Conservation (phyloP, 2,888 invertebrate species). For the Pollenia griseotomentosa region DNA sequence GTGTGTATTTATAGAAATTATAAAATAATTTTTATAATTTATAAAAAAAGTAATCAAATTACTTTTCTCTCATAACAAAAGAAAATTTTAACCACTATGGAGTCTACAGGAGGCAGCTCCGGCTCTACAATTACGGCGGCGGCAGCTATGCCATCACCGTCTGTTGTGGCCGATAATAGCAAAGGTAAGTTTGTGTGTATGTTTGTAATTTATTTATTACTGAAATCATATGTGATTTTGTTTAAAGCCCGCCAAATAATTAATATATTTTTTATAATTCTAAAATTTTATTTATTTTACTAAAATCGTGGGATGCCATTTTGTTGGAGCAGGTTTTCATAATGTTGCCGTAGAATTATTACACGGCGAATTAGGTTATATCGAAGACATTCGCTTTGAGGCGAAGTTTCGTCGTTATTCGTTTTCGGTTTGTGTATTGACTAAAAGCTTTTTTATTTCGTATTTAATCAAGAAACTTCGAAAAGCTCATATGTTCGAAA, state of each 20-base stretch:
- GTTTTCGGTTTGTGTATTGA: constrained; percentile 31
- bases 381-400: too few relatives aligned
- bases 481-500: constrained; percentile 17
- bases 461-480: constrained; percentile 17
- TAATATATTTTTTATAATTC: neutral
- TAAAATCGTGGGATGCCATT: neutral
- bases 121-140: constrained; percentile 45
- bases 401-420: constrained; percentile 23
- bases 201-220: neutral
- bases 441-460: constrained; percentile 19
- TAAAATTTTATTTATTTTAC: constrained; percentile 16
- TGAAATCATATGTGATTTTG: constrained; percentile 24
- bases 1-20: constrained; percentile 5
- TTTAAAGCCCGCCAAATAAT: constrained; percentile 65
- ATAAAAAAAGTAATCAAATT: neutral
- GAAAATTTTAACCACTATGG: constrained; percentile 32
- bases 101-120: constrained; percentile 58
- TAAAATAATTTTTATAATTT: constrained; percentile 25
- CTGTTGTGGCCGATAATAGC: constrained; percentile 58
- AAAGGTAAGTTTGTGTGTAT: constrained; percentile 62
- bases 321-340: constrained; percentile 4
- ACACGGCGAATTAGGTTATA: neutral
- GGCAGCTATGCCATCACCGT: constrained; percentile 68
- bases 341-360: constrained; percentile 22
- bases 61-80: neutral